Conservation (phyloP, 2,113 vertebrate species). For the Columba livia region DNA sequence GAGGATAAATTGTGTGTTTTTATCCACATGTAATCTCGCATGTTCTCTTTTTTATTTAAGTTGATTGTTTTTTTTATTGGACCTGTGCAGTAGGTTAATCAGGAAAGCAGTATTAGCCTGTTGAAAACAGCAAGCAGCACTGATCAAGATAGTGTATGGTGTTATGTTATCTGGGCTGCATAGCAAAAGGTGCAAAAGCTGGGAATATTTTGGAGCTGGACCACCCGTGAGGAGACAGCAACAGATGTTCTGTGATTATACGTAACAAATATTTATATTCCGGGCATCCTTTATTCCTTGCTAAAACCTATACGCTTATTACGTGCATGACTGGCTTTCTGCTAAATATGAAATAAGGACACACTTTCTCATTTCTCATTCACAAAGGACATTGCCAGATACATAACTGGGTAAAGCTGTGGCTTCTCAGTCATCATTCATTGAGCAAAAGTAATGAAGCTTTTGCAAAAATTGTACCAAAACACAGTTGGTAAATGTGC, state of each 20-base stretch:
- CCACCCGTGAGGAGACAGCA: constrained; percentile 45
- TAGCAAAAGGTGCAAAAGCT: constrained; percentile 1
- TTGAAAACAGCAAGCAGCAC: neutral
- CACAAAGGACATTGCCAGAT: neutral
- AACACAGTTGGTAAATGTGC: neutral
- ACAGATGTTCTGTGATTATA: constrained; percentile 58
- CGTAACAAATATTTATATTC: constrained; percentile 31
- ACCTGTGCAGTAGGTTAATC: neutral
- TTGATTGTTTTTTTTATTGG: neutral
- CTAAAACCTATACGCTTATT: constrained; percentile 19
- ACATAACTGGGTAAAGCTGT: neutral
- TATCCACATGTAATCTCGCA: neutral
- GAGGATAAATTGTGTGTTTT: neutral
- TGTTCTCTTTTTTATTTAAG: neutral
- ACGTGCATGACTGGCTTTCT: neutral
- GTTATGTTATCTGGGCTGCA: neutral
- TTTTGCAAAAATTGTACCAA: neutral
- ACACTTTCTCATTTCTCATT: neutral
- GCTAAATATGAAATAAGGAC: constrained; percentile 18
- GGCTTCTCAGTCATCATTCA: neutral
- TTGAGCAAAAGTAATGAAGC: neutral
- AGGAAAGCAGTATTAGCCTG: neutral
- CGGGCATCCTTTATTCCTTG: neutral
- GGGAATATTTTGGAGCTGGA: constrained; percentile 7
- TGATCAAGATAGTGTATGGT: neutral